phyloP scores from a whole-genome alignment of 2,888 invertebrate species.

The Erebia epiphron region DNA sequence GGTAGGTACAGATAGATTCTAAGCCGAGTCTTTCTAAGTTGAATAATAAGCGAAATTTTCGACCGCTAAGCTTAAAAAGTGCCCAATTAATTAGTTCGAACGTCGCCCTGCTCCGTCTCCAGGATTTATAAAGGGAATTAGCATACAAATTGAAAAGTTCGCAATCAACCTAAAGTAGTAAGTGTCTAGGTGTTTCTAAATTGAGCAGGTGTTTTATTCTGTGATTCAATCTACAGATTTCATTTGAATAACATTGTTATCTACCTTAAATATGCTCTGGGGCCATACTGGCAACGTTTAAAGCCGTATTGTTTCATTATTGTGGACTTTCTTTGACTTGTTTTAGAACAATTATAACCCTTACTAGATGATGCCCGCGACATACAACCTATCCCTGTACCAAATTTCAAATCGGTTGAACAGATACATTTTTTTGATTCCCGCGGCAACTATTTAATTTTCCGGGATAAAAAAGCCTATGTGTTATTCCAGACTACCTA shows the following conservation, averaged over 20 bases:
- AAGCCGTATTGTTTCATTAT: too few relatives aligned
- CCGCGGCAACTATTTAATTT: too few relatives aligned
- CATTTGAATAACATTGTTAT: background rate
- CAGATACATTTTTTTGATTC: too few relatives aligned
- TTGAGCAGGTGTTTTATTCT: constrained; percentile 8
- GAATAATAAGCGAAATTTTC: constrained; percentile 18
- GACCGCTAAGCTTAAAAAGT: constrained; percentile 29
- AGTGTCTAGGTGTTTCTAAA: constrained; percentile 5
- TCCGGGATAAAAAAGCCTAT: too few relatives aligned
- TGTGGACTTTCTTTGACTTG: too few relatives aligned
- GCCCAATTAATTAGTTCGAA: constrained; percentile 36
- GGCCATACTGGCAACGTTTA: too few relatives aligned
- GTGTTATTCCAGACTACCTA: too few relatives aligned
- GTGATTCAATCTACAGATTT: background rate
- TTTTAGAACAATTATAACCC: too few relatives aligned
- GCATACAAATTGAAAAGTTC: constrained; percentile 76
- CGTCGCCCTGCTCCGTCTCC: constrained; percentile 30
- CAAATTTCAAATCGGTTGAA: too few relatives aligned
- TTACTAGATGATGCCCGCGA: too few relatives aligned
- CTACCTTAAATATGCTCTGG: too few relatives aligned
- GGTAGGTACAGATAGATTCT: background rate
- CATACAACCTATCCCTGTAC: too few relatives aligned
- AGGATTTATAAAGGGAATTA: constrained; percentile 51
- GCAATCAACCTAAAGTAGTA: constrained; percentile 38
- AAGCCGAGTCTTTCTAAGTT: background rate